Evolutionary conservation across 2,888 invertebrate species (phyloP), one percentile per base, ranked within the genome.

Genomic region (Phania funesta): DNA sequence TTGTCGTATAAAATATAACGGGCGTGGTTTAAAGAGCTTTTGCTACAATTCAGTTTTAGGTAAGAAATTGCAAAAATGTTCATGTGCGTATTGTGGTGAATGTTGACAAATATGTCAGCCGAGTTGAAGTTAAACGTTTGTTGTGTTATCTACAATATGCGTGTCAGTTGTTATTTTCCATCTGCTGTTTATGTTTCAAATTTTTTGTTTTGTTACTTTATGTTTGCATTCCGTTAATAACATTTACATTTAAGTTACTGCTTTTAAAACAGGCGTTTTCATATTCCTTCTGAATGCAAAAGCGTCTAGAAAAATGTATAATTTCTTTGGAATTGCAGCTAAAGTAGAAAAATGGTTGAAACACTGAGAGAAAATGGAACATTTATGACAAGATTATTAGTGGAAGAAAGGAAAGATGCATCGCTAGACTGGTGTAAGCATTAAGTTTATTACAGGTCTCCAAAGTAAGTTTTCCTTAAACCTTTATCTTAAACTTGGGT

Each of bases 41-140:
- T 7, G 35, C 13, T 75, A 2, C 18, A 41, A 64, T 70, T 56
- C 20, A 5, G 16, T 70, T 70, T 52, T 11, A 9, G 38, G 18
- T 41, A 44, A n/a, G 13, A 48, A 32, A 18, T 41, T 38, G 6
- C 54, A 22, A 32, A 50, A 54, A 16, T 22, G 11, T 24, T 44
- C 2, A 16, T 44, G 24, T 24, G 41, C 22, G 46, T 29, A 18
- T 46, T 24, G 18, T 18, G 60, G 26, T 22, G n/a, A 13, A 24
- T 65, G 62, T 41, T 75, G 70, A 75, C 41, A 56, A 71, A 77
- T 75, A 71, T 79, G 81, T 81, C 71, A 79, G 75, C 50, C 79
- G 26, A 48, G 41, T 84, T 74, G 71, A 73, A 70, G 70, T 70
- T 52, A 73, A 60, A 68, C 58, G 62, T 81, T 79, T 46, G 38